Conservation (phyloP, 2,797 vertebrate genomes). For the Centroberyx gerrardi region DNA sequence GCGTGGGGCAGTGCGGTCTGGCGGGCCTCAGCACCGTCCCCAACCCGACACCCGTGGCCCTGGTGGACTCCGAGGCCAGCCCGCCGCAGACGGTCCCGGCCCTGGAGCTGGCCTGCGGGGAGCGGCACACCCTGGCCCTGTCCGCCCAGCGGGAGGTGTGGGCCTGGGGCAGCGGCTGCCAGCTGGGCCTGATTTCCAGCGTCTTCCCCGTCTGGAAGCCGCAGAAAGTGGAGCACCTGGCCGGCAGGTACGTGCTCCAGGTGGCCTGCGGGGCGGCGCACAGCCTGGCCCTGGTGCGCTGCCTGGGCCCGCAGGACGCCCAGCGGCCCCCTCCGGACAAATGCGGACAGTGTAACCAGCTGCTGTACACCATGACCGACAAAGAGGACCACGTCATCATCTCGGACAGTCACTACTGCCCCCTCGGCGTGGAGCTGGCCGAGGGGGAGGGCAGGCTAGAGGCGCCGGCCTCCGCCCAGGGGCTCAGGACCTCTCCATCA, state of each 20-base stretch:
- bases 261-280: slow-evolving; percentile 93
- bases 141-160: slow-evolving; percentile 92
- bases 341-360: slow-evolving; percentile 95
- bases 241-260: slow-evolving; percentile 92
- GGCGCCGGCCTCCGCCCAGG: neutral
- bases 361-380: slow-evolving; percentile 97
- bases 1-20: slow-evolving; percentile 92
- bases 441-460: slow-evolving; percentile 75
- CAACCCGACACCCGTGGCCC: slow-evolving; percentile 89
- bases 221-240: slow-evolving; percentile 93
- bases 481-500: slow-evolving; percentile 75
- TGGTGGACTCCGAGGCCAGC: slow-evolving; percentile 86
- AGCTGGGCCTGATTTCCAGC: slow-evolving; percentile 88
- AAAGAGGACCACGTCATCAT: slow-evolving; percentile 99
- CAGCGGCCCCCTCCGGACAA: slow-evolving; percentile 90
- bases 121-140: slow-evolving; percentile 92
- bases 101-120: slow-evolving; percentile 93
- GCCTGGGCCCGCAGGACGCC: slow-evolving; percentile 85
- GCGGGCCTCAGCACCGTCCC: slow-evolving; percentile 85
- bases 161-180: slow-evolving; percentile 95
- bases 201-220: slow-evolving; percentile 91
- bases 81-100: slow-evolving; percentile 86
- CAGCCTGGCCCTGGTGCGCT: slow-evolving; percentile 94
- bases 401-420: slow-evolving; percentile 96
- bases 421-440: slow-evolving; percentile 85